Base-by-base conservation (phyloP, 2,797 vertebrate species). In the Denticeps clupeoides region DNA sequence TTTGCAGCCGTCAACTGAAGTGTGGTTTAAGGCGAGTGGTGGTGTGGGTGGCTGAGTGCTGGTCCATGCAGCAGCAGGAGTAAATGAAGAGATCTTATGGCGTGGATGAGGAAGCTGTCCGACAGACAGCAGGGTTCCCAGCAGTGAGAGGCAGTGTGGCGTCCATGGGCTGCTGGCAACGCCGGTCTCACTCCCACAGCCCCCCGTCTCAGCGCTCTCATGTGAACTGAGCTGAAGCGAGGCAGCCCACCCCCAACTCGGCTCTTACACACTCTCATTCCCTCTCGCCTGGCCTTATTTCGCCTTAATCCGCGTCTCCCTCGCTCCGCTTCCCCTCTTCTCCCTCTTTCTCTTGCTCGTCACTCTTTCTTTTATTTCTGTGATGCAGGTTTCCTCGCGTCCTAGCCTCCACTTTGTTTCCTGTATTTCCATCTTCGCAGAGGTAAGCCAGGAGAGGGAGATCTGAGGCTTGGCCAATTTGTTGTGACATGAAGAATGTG, bases 401-500 rank as follows among this genome's bases (percentile, higher is more conserved):
- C 31, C 3, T 42, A 8, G 28, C 1, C n/a, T 4, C n/a, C 3
- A 28, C 8, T 28, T 27, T 28, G 2, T 28, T 2, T 28, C 2
- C 8, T 28, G 28, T 3, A 28, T n/a, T 27, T 27, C 27, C 3
- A 11, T 4, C 26, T 3, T 27, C 7, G 2, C 7, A 27, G 7
- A 8, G 5, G 7, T 27, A 7, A 27, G 76, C 76, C 66, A 67
- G 71, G 63, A 79, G 74, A 75, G 69, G 83, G 69, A 85, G 86
- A 89, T 83, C 78, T 84, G 82, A 87, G 78, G 75, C 81, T 82
- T 37, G 56, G 72, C 82, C 86, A 82, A 74, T 90, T 89, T 89
- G 82, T 87, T 82, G 80, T 88, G 85, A 90, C 83, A 82, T 77
- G 80, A 81, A 81, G 83, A 82, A 80, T 83, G 74, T 82, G 78